phyloP scores from a whole-genome alignment of 2,888 invertebrate genomes.

The Thysanoteuthis rhombus region DNA sequence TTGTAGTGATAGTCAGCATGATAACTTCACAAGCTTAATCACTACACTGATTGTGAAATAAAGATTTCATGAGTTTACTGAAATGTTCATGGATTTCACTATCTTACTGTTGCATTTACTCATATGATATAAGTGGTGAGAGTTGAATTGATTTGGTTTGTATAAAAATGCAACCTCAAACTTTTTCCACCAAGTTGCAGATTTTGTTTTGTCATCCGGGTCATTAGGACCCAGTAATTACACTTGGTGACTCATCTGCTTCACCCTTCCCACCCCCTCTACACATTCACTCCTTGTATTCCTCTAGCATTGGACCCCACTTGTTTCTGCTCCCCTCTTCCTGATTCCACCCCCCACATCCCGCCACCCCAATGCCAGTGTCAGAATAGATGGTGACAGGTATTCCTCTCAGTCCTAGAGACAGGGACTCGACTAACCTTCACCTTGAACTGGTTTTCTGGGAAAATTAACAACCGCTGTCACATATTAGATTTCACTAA shows the following conservation, averaged over 20 bases:
- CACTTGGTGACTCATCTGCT: background rate
- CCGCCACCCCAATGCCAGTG: background rate
- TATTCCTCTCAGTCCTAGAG: background rate
- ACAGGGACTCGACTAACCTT: background rate
- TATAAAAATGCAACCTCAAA: background rate
- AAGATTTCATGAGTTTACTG: no score
- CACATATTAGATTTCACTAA: background rate
- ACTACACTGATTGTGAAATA: no score
- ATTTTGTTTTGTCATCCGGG: background rate
- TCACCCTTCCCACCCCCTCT: no score
- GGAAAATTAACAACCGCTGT: background rate
- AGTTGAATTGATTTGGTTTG: no score
- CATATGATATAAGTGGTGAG: no score
- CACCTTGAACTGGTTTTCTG: constrained; percentile 12
- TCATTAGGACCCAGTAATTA: background rate
- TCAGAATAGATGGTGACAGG: background rate
- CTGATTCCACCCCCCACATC: background rate
- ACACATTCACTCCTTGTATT: background rate
- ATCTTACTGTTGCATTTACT: no score
- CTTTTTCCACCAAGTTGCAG: background rate
- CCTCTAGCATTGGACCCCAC: background rate
- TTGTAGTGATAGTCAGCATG: no score
- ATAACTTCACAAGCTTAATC: no score
- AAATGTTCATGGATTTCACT: no score
- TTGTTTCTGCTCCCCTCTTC: background rate